Evolutionary conservation across 2,113 vertebrate species (phyloP).

Genomic region (Galeopterus variegatus): DNA sequence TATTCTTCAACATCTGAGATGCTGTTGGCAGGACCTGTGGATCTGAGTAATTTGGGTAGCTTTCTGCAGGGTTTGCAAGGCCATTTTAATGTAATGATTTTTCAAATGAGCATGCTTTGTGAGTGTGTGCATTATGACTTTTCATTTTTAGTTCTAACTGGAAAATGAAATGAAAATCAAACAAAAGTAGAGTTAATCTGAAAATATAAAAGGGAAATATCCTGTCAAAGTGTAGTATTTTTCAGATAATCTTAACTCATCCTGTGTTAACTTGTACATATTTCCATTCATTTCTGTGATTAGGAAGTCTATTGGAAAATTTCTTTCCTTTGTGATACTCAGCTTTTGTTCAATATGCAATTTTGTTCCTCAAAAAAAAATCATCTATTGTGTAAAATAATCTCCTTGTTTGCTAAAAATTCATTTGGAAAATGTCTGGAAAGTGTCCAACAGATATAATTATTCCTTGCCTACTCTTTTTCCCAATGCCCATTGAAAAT

Average conservation of each 20-base stretch:
- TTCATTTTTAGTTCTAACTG: slow-evolving; percentile 56
- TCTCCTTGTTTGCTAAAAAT: slow-evolving; percentile 49
- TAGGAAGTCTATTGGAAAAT: slow-evolving; percentile 4
- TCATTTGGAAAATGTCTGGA: slow-evolving; percentile 65
- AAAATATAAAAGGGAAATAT: slow-evolving; percentile 62
- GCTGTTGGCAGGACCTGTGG: background rate
- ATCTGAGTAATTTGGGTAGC: slow-evolving; percentile 12
- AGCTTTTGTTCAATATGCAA: slow-evolving; percentile 49
- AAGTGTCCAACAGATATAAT: slow-evolving; percentile 45
- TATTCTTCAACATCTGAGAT: slow-evolving; percentile 58
- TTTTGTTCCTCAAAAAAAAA: slow-evolving; percentile 43
- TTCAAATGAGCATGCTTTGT: slow-evolving; percentile 43
- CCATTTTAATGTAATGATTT: slow-evolving; percentile 61
- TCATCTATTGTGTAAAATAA: slow-evolving; percentile 60
- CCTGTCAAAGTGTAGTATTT: slow-evolving; percentile 29
- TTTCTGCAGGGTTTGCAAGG: slow-evolving; percentile 55
- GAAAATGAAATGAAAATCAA: slow-evolving; percentile 60
- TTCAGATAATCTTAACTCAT: slow-evolving; percentile 55
- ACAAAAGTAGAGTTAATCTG: slow-evolving; percentile 26
- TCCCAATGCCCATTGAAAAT: slow-evolving; percentile 5
- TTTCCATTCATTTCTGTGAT: background rate
- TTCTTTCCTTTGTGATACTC: slow-evolving; percentile 40
- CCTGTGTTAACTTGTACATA: background rate
- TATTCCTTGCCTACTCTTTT: slow-evolving; percentile 29
- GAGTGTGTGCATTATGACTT: background rate